Percentiles rank a stretch among this genome's conserved stretches.
Conservation (phyloP, 2,113 vertebrate genomes). For the Galeopterus variegatus region DNA sequence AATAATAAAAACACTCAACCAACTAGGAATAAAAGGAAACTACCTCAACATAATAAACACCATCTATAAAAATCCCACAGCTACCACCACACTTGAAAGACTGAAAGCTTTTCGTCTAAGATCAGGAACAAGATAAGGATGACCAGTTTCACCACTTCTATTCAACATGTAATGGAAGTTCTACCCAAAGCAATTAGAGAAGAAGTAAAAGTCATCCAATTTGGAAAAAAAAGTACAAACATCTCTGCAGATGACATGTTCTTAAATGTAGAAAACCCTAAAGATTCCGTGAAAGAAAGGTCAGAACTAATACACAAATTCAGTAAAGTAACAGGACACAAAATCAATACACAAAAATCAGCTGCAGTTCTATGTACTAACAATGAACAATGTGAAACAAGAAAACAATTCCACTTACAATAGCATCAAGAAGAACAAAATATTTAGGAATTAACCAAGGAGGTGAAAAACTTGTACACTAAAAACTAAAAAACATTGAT, state of each 20-base stretch:
- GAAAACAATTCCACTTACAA: not conserved
- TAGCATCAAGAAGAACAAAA: not conserved
- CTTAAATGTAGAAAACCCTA: not conserved
- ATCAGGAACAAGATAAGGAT: not conserved
- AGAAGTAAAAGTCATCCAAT: not conserved
- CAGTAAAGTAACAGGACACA: not conserved
- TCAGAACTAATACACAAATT: conserved; percentile 5
- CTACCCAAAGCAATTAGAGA: not conserved
- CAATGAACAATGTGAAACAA: not conserved
- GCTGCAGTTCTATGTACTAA: not conserved
- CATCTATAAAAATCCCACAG: not conserved
- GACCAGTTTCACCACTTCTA: not conserved
- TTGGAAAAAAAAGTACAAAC: not conserved
- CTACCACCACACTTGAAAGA: conserved; percentile 17
- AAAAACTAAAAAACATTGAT: not conserved
- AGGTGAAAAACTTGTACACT: not conserved
- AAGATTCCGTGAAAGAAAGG: not conserved
- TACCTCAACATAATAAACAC: not conserved
- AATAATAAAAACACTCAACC: not conserved
- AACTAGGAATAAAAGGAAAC: not conserved
- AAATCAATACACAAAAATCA: not conserved
- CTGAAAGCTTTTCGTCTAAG: not conserved
- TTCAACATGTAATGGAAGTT: not conserved
- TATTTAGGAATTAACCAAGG: not conserved
- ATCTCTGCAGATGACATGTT: not conserved